phyloP scores from a whole-genome alignment of 64 coral and sea anemone species.

The Porites australiensis region DNA sequence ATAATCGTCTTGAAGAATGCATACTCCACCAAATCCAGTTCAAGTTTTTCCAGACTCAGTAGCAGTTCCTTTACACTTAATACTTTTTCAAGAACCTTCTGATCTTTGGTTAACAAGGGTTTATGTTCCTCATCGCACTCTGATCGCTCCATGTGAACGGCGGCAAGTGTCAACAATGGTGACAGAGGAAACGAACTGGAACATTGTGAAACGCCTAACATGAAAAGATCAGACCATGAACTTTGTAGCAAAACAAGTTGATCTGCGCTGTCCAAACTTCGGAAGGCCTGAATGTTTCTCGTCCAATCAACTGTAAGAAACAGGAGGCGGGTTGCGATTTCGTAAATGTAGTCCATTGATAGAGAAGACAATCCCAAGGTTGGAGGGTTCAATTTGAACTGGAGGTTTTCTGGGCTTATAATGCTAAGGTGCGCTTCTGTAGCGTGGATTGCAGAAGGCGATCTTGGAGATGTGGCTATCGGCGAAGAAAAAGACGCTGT shows the following conservation, averaged over 20 bases:
- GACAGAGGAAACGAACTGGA: constrained; percentile 85
- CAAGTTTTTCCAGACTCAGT: constrained; percentile 88
- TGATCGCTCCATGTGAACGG: constrained; percentile 54
- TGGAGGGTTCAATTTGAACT: constrained; percentile 83
- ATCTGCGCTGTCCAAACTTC: constrained; percentile 71
- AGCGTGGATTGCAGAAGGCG: background rate
- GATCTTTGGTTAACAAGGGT: background rate
- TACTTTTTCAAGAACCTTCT: constrained; percentile 76
- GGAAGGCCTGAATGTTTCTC: constrained; percentile 81
- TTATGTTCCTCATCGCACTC: background rate
- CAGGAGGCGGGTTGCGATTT: constrained; percentile 96
- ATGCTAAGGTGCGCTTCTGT: background rate
- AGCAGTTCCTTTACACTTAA: constrained; percentile 87
- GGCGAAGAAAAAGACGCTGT: background rate
- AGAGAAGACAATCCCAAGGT: constrained; percentile 65
- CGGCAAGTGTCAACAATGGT: constrained; percentile 83
- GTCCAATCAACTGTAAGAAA: constrained; percentile 96
- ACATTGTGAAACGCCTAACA: constrained; percentile 89
- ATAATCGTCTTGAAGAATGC: constrained; percentile 55
- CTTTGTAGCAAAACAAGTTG: constrained; percentile 87
- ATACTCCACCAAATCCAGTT: constrained; percentile 77
- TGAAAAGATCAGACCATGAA: constrained; percentile 93
- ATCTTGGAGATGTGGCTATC: background rate
- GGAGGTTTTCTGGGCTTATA: constrained; percentile 64
- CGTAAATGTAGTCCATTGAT: constrained; percentile 99